Evolutionary conservation across 2,797 vertebrate genomes (phyloP).

Genomic region (Sebastes taczanowskii): DNA sequence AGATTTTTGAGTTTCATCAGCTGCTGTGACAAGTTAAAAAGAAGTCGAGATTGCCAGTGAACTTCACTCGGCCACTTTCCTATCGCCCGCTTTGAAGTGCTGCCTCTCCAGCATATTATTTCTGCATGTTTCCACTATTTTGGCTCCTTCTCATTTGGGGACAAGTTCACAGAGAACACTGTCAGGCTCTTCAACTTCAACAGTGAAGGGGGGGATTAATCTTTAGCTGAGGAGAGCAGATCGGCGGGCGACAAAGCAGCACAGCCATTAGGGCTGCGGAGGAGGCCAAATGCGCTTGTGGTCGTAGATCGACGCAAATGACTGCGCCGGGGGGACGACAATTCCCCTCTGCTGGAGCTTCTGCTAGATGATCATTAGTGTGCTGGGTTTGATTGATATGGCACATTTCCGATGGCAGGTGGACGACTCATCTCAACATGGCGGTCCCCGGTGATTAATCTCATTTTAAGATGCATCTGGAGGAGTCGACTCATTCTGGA

Average conservation of each 20-base stretch:
- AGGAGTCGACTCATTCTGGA: constrained; percentile 44
- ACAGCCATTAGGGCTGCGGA: constrained; percentile 69
- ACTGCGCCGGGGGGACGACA: constrained; percentile 60
- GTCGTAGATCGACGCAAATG: constrained; percentile 73
- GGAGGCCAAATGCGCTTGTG: constrained; percentile 65
- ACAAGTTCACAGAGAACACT: constrained; percentile 33
- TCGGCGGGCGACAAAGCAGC: constrained; percentile 67
- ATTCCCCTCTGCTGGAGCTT: constrained; percentile 62
- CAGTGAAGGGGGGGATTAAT: constrained; percentile 56
- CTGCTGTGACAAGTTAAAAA: not conserved
- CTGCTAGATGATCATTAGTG: constrained; percentile 74
- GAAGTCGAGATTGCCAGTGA: constrained; percentile 1
- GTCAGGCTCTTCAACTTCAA: constrained; percentile 49
- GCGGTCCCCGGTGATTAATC: constrained; percentile 70
- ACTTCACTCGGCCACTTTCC: constrained; percentile 4
- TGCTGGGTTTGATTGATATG: constrained; percentile 74
- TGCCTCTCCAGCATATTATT: constrained; percentile 32
- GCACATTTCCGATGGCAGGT: constrained; percentile 78
- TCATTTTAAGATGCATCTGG: constrained; percentile 73
- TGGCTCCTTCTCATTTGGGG: constrained; percentile 34
- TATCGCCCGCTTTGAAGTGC: constrained; percentile 25
- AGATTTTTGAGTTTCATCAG: constrained; percentile 24
- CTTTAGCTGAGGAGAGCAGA: constrained; percentile 58
- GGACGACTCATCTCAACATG: constrained; percentile 65
- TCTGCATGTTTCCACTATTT: constrained; percentile 29